Percentiles rank a stretch among this genome's conserved stretches.
phyloP scores from a whole-genome alignment of 2,113 vertebrate genomes.

The Ptyas mucosa region DNA sequence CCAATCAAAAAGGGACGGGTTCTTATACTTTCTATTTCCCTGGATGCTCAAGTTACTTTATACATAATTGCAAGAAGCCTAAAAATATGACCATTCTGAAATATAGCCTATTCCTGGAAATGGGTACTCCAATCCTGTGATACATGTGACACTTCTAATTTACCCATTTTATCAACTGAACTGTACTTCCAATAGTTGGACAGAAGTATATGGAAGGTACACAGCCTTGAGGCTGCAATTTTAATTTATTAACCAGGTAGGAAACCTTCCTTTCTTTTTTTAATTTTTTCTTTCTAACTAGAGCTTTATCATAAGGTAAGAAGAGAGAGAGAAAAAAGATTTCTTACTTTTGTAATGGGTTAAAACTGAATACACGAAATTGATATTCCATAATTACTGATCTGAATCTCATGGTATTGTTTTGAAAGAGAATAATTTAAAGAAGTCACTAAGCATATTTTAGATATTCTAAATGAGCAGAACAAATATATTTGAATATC shows the following conservation, averaged over 20 bases:
- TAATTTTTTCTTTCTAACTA: background rate
- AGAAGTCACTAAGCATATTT: background rate
- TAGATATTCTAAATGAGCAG: background rate
- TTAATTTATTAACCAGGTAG: slow-evolving; percentile 19
- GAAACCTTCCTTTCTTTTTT: slow-evolving; percentile 3
- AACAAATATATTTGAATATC: slow-evolving; percentile 61
- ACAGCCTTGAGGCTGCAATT: slow-evolving; percentile 20
- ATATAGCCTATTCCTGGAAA: background rate
- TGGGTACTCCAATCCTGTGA: background rate
- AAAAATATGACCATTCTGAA: background rate
- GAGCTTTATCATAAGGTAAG: background rate
- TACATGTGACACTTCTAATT: background rate
- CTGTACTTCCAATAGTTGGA: slow-evolving; percentile 9
- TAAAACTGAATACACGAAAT: slow-evolving; percentile 2
- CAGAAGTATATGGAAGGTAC: slow-evolving; percentile 23
- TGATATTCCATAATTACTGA: slow-evolving; percentile 8
- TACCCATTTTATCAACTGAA: slow-evolving; percentile 13
- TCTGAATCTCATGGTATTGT: background rate
- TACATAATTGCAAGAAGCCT: background rate
- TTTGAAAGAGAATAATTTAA: slow-evolving; percentile 26
- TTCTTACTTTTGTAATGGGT: background rate
- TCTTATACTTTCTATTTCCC: slow-evolving; percentile 20
- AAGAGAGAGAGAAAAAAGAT: background rate
- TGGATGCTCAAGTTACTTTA: background rate
- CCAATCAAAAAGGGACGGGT: background rate